These are phyloP conservation scores for Squalus acanthias DNA, from an alignment of 2,797 vertebrate species.

Conservation along the genomic window DNA sequence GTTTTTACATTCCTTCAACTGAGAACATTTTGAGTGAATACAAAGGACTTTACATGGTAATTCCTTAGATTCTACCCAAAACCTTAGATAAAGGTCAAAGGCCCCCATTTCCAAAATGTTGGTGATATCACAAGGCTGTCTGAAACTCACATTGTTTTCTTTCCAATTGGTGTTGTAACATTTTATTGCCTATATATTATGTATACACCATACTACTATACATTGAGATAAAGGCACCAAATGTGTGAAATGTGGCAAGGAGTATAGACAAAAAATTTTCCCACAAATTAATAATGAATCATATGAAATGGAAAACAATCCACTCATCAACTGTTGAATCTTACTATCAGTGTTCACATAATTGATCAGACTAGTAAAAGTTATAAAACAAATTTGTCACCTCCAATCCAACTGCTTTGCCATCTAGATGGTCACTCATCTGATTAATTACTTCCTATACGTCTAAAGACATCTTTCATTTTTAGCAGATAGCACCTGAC, in stretches of 20 bases:
- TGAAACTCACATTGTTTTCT: background rate
- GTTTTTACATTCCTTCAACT: background rate
- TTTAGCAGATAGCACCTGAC: background rate
- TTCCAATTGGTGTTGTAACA: background rate
- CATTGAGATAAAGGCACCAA: background rate
- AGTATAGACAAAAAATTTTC: background rate
- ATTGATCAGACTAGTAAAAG: background rate
- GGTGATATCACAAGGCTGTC: background rate
- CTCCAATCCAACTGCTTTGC: background rate
- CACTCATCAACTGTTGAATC: too few species aligned
- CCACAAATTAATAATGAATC: background rate
- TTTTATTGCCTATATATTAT: background rate
- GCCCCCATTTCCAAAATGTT: background rate
- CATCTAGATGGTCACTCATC: background rate
- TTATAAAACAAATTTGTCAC: background rate
- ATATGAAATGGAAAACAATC: background rate
- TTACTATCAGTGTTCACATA: background rate
- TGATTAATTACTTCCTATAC: background rate
- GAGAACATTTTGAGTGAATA: background rate
- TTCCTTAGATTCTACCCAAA: background rate
- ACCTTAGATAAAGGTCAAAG: constrained; percentile 7
- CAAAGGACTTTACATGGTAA: background rate
- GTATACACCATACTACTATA: background rate
- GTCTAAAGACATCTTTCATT: background rate
- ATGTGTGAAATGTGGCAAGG: background rate